These are phyloP conservation scores for Austrofundulus limnaeus DNA, from an alignment of 2,113 vertebrate genomes.

Conservation along the genomic window DNA sequence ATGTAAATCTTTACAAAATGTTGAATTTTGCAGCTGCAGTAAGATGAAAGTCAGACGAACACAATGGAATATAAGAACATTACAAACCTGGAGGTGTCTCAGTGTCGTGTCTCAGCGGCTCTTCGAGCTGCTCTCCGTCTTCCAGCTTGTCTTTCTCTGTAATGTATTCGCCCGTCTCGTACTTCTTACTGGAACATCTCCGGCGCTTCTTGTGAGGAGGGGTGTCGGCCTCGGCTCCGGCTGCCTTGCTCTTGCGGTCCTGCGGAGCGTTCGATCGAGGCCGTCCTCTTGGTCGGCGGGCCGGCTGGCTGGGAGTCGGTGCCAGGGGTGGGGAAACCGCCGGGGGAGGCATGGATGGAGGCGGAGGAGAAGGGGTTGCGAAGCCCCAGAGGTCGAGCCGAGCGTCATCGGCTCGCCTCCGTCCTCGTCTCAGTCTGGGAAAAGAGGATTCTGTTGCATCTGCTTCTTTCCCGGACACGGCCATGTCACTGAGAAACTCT, in stretches of 20 bases:
- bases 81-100: constrained; percentile 78
- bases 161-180: constrained; percentile 93
- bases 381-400: constrained; percentile 78
- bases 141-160: constrained; percentile 84
- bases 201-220: constrained; percentile 87
- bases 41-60: background rate
- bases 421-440: constrained; percentile 74
- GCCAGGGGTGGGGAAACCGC: constrained; percentile 43
- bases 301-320: constrained; percentile 33
- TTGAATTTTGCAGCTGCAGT: too few species aligned
- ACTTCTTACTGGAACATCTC: constrained; percentile 90
- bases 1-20: too few species aligned
- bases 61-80: constrained; percentile 6
- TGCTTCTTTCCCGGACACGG: constrained; percentile 50
- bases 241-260: constrained; percentile 57
- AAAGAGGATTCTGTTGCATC: constrained; percentile 54
- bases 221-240: constrained; percentile 43
- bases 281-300: constrained; percentile 77
- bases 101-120: constrained; percentile 71
- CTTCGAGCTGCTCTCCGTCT: constrained; percentile 70
- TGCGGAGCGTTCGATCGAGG: constrained; percentile 76
- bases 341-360: constrained; percentile 55
- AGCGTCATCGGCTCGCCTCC: constrained; percentile 75
- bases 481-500: constrained; percentile 32
- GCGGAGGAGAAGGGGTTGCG: constrained; percentile 71